These are phyloP conservation scores for Eledone cirrhosa DNA, from an alignment of 2,888 invertebrate species.

Conservation along the genomic window DNA sequence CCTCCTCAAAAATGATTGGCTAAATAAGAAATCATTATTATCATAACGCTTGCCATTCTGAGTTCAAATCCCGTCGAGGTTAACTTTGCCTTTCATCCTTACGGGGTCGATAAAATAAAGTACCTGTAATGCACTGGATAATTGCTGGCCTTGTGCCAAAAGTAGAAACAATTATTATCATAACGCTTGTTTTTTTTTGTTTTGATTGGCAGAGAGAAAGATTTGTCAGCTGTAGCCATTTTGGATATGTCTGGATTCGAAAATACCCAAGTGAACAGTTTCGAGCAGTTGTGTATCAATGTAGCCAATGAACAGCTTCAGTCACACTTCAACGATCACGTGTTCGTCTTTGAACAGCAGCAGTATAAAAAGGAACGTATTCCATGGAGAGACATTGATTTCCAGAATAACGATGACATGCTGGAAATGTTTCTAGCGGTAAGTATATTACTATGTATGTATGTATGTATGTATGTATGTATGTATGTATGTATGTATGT, in stretches of 20 bases:
- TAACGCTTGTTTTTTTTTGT: too few relatives aligned
- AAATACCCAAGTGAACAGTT: constrained; percentile 57
- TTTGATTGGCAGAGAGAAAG: too few relatives aligned
- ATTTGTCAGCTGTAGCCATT: constrained; percentile 39
- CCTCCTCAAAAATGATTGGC: too few relatives aligned
- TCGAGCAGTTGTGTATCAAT: constrained; percentile 64
- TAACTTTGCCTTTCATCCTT: too few relatives aligned
- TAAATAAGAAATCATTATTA: too few relatives aligned
- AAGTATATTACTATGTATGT: neutral
- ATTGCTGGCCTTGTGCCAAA: too few relatives aligned
- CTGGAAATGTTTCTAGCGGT: constrained; percentile 58
- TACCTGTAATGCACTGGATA: too few relatives aligned
- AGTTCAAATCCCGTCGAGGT: too few relatives aligned
- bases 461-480: neutral
- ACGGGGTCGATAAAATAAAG: too few relatives aligned
- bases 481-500: too few relatives aligned
- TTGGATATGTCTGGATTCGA: constrained; percentile 64
- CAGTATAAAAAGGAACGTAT: constrained; percentile 59
- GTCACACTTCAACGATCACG: constrained; percentile 62
- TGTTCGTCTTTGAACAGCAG: constrained; percentile 57
- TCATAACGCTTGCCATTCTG: too few relatives aligned
- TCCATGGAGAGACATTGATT: constrained; percentile 51
- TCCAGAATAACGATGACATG: constrained; percentile 55
- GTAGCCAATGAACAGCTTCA: constrained; percentile 64
- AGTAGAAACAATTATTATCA: too few relatives aligned